phyloP scores from a whole-genome alignment of 2,888 invertebrate genomes.

The Drosophila phalerata region DNA sequence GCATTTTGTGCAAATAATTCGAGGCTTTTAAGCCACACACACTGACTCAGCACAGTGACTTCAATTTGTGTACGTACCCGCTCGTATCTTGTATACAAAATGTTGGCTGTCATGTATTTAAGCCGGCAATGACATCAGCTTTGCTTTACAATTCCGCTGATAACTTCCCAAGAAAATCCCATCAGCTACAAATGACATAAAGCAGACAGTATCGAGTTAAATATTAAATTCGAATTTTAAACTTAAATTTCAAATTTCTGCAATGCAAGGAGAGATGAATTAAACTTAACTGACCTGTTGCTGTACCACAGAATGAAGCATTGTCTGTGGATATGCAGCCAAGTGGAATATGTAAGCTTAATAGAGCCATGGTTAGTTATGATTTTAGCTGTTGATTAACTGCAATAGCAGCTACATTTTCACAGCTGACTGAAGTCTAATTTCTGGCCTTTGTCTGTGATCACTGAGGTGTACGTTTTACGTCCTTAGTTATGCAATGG shows the following conservation, averaged over 20 bases:
- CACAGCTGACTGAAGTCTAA: constrained; percentile 49
- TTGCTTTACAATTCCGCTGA: constrained; percentile 28
- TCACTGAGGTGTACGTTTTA: constrained; percentile 6
- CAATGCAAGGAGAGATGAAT: constrained; percentile 13
- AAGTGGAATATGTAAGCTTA: constrained; percentile 29
- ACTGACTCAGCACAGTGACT: constrained; percentile 70
- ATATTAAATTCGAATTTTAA: constrained; percentile 7
- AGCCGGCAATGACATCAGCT: constrained; percentile 69
- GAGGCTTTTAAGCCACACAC: constrained; percentile 48
- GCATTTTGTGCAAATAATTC: constrained; percentile 67
- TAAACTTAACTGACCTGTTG: constrained; percentile 11
- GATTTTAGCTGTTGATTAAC: constrained; percentile 33
- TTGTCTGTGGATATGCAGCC: constrained; percentile 19
- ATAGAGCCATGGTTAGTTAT: constrained; percentile 24
- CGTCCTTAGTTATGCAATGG: not conserved
- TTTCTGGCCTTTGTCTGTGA: constrained; percentile 22
- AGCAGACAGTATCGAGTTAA: constrained; percentile 17
- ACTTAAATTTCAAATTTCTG: constrained; percentile 25
- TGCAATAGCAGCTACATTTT: constrained; percentile 50
- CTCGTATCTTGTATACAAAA: constrained; percentile 53
- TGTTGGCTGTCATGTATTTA: constrained; percentile 63
- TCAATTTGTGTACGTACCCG: constrained; percentile 21
- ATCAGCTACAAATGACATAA: constrained; percentile 24
- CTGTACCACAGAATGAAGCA: constrained; percentile 23
- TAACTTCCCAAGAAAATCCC: constrained; percentile 41